Conservation (phyloP, 92 coral and sea anemone genomes). For the Pocillopora meandrina region DNA sequence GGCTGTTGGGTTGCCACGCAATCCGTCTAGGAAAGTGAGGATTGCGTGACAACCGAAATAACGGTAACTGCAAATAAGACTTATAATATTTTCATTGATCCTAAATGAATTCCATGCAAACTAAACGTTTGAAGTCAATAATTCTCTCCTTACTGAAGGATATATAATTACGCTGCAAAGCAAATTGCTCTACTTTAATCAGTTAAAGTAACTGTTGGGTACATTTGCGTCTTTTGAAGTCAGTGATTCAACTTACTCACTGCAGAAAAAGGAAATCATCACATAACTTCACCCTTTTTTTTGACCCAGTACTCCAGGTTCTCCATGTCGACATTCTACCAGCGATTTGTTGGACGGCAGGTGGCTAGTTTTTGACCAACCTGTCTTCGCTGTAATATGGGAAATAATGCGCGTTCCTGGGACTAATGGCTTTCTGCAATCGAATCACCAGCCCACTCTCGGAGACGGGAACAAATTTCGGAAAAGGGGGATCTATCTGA, state of each 20-base stretch:
- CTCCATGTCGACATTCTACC: no score
- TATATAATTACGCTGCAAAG: neutral
- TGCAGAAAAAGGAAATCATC: no score
- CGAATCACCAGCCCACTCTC: conserved; percentile 83
- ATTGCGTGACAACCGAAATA: neutral
- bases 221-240: no score
- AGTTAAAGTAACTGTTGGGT: neutral
- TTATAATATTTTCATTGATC: neutral
- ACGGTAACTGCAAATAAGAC: neutral
- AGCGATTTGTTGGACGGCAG: no score
- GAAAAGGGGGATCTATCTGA: conserved; percentile 80
- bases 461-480: conserved; percentile 80
- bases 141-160: neutral
- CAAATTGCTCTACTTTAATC: neutral
- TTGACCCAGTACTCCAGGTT: no score
- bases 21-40: neutral
- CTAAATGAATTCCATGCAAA: conserved; percentile 24
- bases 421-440: conserved; percentile 73
- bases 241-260: no score
- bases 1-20: neutral
- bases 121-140: conserved; percentile 3
- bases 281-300: no score
- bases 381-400: neutral
- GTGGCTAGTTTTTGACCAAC: neutral
- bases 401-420: neutral